Percentiles rank a stretch among this genome's conserved stretches.
Evolutionary conservation across 2,888 invertebrate species (phyloP).

Genomic region (Rhagium mordax): DNA sequence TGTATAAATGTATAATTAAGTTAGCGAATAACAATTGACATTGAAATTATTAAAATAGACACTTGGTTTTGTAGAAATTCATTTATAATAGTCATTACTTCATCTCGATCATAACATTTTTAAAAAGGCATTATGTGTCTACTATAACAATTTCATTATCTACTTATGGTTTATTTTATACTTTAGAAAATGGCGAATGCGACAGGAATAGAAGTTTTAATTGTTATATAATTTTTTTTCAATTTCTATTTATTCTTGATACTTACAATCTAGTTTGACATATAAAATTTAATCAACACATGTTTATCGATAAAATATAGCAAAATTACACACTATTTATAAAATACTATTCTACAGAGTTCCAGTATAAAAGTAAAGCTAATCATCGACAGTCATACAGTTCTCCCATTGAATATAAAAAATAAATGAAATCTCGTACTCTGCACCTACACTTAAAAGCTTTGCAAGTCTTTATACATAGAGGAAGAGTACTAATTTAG

Average conservation of each 20-base stretch:
- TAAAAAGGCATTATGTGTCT: too few species aligned
- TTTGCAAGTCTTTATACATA: slow-evolving; percentile 20
- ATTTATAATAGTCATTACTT: neutral
- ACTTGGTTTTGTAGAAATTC: neutral
- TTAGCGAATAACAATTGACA: too few species aligned
- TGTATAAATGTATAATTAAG: neutral
- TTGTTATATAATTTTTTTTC: neutral
- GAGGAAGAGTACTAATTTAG: slow-evolving; percentile 11
- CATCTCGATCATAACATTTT: too few species aligned
- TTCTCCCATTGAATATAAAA: slow-evolving; percentile 31
- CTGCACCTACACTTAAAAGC: slow-evolving; percentile 21
- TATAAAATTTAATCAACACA: slow-evolving; percentile 11
- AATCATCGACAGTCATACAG: slow-evolving; percentile 33
- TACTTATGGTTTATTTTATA: too few species aligned
- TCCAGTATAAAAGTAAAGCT: slow-evolving; percentile 33
- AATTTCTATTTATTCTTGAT: neutral
- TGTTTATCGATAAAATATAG: slow-evolving; percentile 15
- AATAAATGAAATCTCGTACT: slow-evolving; percentile 24
- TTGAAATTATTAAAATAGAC: too few species aligned
- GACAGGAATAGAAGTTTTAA: neutral
- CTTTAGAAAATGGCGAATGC: neutral
- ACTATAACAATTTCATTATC: neutral
- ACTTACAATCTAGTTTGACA: neutral
- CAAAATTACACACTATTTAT: slow-evolving; percentile 17
- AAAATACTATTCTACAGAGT: slow-evolving; percentile 30